phyloP scores from a whole-genome alignment of 2,888 invertebrate species.

The Ochropleura leucogaster region DNA sequence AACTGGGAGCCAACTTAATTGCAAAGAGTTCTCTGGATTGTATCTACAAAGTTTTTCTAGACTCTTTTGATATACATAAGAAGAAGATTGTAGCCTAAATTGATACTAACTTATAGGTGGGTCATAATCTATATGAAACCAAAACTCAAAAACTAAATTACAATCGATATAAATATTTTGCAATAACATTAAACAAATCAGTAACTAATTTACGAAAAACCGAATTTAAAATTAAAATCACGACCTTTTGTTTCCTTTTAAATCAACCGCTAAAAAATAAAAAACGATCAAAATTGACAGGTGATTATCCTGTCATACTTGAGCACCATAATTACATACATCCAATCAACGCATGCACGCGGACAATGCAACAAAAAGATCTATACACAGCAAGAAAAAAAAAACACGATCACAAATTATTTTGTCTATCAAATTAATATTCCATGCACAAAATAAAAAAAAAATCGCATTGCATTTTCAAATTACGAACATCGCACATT shows the following conservation, averaged over 20 bases:
- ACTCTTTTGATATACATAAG: neutral
- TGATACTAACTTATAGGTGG: neutral
- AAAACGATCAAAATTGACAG: constrained; percentile 33
- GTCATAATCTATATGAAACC: neutral
- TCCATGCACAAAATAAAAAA: neutral
- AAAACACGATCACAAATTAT: constrained; percentile 17
- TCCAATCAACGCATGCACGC: constrained; percentile 48
- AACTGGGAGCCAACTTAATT: neutral
- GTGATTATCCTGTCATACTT: constrained; percentile 56
- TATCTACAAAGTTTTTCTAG: neutral
- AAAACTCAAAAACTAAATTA: neutral
- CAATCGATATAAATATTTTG: neutral
- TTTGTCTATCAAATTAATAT: neutral
- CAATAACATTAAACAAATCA: neutral
- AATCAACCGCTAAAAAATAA: constrained; percentile 22
- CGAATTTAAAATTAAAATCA: constrained; percentile 9
- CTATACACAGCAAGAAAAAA: constrained; percentile 9
- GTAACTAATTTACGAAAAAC: constrained; percentile 5
- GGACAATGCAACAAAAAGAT: constrained; percentile 21
- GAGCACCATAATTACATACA: constrained; percentile 38
- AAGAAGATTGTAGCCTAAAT: neutral
- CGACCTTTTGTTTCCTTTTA: constrained; percentile 33
- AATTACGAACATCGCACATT: constrained; percentile 53
- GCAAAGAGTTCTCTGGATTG: neutral
- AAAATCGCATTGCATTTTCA: constrained; percentile 28